Percentiles rank a stretch among this genome's conserved stretches.
phyloP scores from a whole-genome alignment of 2,888 invertebrate genomes.

The Polydesmus complanatus region DNA sequence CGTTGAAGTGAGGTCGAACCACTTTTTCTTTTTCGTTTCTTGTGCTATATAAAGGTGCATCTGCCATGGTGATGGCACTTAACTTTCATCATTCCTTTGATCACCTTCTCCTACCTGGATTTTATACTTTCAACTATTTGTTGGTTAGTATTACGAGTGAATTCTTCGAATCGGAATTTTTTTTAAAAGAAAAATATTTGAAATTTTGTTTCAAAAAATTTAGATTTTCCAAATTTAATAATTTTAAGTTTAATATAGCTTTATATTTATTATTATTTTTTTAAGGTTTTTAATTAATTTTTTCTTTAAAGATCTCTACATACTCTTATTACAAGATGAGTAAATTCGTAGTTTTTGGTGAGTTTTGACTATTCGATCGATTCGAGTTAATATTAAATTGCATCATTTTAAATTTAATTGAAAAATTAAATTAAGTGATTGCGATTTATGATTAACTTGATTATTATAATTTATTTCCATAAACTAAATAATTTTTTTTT shows the following conservation, averaged over 20 bases:
- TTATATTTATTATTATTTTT: no score
- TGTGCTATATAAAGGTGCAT: not conserved
- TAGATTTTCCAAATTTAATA: no score
- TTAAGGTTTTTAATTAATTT: no score
- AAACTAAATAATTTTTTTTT: no score
- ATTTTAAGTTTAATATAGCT: no score
- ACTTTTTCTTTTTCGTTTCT: not conserved
- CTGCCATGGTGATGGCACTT: not conserved
- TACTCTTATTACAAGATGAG: not conserved
- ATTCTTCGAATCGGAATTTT: no score
- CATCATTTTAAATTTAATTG: not conserved
- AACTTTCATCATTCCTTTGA: not conserved
- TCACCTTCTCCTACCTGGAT: not conserved
- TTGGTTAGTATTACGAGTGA: not conserved
- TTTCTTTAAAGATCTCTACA: not conserved
- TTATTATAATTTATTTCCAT: no score
- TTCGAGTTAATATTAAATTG: no score
- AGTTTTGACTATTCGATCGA: no score
- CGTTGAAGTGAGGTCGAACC: not conserved
- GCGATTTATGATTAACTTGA: no score
- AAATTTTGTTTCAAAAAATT: no score
- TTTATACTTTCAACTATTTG: not conserved
- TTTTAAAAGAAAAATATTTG: no score
- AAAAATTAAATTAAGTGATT: not conserved
- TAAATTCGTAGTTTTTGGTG: not conserved